A percentile compares a stretch with the other conserved stretches of the same genome.
Conservation (phyloP, 2,797 vertebrate species). For the Galaxias olidus region DNA sequence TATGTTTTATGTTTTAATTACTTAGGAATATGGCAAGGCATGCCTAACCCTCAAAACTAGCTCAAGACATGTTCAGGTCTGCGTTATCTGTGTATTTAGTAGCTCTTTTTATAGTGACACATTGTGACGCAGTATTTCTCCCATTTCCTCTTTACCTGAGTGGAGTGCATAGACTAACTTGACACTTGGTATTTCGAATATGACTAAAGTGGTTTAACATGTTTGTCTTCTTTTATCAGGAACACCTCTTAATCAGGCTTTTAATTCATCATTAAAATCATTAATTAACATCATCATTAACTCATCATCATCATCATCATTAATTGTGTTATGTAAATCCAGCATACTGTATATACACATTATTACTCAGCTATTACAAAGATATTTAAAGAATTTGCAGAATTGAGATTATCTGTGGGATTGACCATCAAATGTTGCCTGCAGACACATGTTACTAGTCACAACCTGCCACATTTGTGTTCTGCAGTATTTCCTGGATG, state of each 20-base stretch:
- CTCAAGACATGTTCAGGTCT: slow-evolving; percentile 3
- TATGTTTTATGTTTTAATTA: too few relatives aligned
- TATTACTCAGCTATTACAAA: too few relatives aligned
- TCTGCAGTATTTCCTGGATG: slow-evolving; percentile 22
- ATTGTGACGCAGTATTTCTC: not conserved
- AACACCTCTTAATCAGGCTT: not conserved
- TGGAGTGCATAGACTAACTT: slow-evolving; percentile 32
- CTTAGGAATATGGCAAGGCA: not conserved
- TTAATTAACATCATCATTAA: too few relatives aligned
- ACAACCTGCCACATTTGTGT: slow-evolving; percentile 29
- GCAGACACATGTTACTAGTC: slow-evolving; percentile 14
- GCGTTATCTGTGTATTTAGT: not conserved
- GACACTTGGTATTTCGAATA: slow-evolving; percentile 34
- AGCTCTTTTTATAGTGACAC: too few relatives aligned
- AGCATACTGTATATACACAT: too few relatives aligned
- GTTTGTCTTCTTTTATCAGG: slow-evolving; percentile 31
- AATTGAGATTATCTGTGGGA: not conserved
- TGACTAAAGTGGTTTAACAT: slow-evolving; percentile 18
- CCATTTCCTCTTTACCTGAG: slow-evolving; percentile 1
- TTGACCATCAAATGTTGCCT: not conserved
- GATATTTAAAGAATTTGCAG: too few relatives aligned
- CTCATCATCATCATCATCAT: too few relatives aligned
- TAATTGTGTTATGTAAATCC: too few relatives aligned
- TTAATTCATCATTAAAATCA: too few relatives aligned
- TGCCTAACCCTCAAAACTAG: not conserved